Evolutionary conservation across 2,888 invertebrate species (phyloP).

Genomic region (Daptonema setosum): DNA sequence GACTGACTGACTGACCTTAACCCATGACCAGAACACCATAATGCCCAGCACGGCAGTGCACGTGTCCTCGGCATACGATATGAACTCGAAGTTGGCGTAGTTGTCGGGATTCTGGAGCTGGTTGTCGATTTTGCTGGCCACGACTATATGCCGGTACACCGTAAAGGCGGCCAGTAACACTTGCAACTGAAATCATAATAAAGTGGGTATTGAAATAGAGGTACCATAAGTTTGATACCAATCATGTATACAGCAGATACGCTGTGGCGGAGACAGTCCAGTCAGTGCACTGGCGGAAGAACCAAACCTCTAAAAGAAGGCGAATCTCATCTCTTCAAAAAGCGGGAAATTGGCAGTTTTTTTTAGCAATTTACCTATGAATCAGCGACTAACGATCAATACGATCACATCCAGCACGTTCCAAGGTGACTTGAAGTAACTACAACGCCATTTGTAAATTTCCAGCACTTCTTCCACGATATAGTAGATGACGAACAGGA

Average conservation of each 20-base stretch:
- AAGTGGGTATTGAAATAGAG: too few relatives aligned
- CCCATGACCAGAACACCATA: constrained; percentile 45
- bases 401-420: constrained; percentile 43
- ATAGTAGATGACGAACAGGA: constrained; percentile 35
- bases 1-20: constrained; percentile 41
- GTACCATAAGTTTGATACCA: too few relatives aligned
- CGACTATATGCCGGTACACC: constrained; percentile 31
- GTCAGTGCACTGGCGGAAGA: too few relatives aligned
- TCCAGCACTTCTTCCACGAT: constrained; percentile 37
- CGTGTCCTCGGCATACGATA: constrained; percentile 38
- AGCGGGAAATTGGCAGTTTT: not conserved
- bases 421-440: constrained; percentile 40
- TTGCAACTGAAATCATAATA: constrained; percentile 31
- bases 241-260: too few relatives aligned
- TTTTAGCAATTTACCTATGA: not conserved
- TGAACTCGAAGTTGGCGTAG: constrained; percentile 41
- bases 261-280: too few relatives aligned
- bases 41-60: constrained; percentile 42
- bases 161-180: constrained; percentile 34
- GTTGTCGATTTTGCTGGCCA: constrained; percentile 28
- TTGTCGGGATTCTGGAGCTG: constrained; percentile 28
- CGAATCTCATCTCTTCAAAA: too few relatives aligned
- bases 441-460: constrained; percentile 31
- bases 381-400: constrained; percentile 38
- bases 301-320: too few relatives aligned